These are phyloP conservation scores for Marmota monax DNA, from an alignment of 2,113 vertebrate species.

Conservation along the genomic window DNA sequence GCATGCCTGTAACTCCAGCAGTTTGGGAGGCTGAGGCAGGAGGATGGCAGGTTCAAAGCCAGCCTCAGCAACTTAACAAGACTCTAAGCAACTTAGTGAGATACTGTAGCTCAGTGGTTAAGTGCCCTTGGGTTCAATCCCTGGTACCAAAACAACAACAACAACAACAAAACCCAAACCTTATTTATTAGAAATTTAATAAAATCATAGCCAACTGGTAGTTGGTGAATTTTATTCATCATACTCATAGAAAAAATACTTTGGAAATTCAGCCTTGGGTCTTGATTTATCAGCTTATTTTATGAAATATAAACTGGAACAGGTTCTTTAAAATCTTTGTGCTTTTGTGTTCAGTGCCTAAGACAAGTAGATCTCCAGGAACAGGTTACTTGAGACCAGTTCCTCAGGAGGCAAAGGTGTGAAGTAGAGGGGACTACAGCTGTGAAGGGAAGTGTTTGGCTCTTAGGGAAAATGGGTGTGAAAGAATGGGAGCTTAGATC, in stretches of 20 bases:
- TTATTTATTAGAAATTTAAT: neutral
- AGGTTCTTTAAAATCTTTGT: neutral
- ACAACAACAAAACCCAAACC: too few relatives aligned
- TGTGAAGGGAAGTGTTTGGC: neutral
- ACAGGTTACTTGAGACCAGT: neutral
- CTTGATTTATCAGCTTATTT: slow-evolving; percentile 27
- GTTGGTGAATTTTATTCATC: slow-evolving; percentile 42
- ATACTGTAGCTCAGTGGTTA: too few relatives aligned
- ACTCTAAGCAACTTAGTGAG: too few relatives aligned
- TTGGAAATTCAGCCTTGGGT: neutral
- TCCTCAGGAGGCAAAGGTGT: neutral
- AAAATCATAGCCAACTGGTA: neutral
- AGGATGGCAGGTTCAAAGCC: too few relatives aligned
- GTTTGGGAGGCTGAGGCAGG: too few relatives aligned
- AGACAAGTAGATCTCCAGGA: neutral
- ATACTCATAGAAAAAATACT: slow-evolving; percentile 20
- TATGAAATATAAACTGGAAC: neutral
- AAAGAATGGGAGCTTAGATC: neutral
- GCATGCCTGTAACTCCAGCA: too few relatives aligned
- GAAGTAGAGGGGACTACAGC: neutral
- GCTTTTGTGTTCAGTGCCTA: neutral
- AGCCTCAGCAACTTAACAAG: too few relatives aligned
- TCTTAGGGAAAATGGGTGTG: neutral
- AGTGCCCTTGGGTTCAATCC: too few relatives aligned
- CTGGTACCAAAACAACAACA: too few relatives aligned